Base-by-base conservation (phyloP, 2,888 invertebrate genomes). In the Catocala fraxini region DNA sequence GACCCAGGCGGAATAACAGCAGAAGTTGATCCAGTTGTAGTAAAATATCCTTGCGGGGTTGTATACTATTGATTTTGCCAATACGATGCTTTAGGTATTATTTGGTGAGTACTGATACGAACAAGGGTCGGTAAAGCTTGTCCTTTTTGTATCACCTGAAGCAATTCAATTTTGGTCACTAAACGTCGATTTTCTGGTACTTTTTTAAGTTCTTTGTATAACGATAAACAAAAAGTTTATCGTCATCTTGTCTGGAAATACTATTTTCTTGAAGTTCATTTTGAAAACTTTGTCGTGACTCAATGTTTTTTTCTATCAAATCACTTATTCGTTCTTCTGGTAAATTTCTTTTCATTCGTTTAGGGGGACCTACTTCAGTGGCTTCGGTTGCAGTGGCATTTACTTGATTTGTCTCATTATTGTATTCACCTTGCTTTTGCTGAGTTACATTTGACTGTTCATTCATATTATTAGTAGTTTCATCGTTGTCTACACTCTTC, bases 201-300 rank as follows among this genome's bases (percentile, higher is more conserved):
- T 77, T 81, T 78, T 63, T 58, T 73, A 15, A 75, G 62, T 67
- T 76, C 77, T 67, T 77, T 77, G 58, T 73, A 63, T 59, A 76
- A 73, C 51, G 77, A 79, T 63, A 80, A 73, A 71, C 80, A 78
- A 75, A 81, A 79, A 79, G 74, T 70, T 81, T 79, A 45, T 80
- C 78, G 45, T 80, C 78, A 74, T 79, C 75, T 71, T 72, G 72
- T 51, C 70, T 71, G 56, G 71, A 60, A 65, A 73, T 71, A 69
- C 68, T 66, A 63, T 68, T 59, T 56, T 59, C 59, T 56, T 59
- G 63, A 61, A 73, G 60, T 70, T 71, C 65, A 64, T 63, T 70
- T 57, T 70, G 71, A 66, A 76, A 68, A 59, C 51, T 39, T 70
- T 70, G 25, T 66, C 70, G 62, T 48, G 70, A 66, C 64, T 70